These are phyloP conservation scores for Aethes cnicana DNA, from an alignment of 2,888 invertebrate species.

Conservation along the genomic window DNA sequence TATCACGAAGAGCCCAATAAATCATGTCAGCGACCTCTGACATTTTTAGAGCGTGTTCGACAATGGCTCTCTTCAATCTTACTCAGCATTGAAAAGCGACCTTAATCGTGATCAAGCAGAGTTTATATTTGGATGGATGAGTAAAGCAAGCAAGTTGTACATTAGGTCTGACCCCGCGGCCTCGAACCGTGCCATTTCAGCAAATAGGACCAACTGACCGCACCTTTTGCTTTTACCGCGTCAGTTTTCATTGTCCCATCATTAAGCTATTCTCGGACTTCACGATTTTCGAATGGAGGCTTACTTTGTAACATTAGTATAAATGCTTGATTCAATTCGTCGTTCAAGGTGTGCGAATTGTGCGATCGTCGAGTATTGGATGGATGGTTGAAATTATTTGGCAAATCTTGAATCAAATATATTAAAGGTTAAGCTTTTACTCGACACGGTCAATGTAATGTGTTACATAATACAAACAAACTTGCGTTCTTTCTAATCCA, in stretches of 20 bases:
- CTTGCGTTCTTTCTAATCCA: too few relatives aligned
- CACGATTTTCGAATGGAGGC: constrained; percentile 2
- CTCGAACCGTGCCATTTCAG: constrained; percentile 58
- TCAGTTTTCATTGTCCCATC: constrained; percentile 41
- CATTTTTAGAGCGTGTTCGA: constrained; percentile 52
- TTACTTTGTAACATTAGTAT: too few relatives aligned
- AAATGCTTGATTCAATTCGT: too few relatives aligned
- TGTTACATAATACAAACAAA: too few relatives aligned
- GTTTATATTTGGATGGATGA: constrained; percentile 1
- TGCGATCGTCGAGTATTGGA: too few relatives aligned
- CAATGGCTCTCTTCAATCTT: constrained; percentile 47
- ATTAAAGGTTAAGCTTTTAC: too few relatives aligned
- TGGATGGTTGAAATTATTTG: too few relatives aligned
- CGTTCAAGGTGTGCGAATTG: too few relatives aligned
- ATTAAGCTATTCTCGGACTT: constrained; percentile 33
- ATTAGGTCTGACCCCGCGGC: constrained; percentile 54
- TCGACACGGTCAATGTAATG: too few relatives aligned
- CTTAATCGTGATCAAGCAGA: background rate
- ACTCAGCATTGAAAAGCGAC: constrained; percentile 16
- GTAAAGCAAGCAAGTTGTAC: constrained; percentile 34
- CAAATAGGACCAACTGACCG: constrained; percentile 50
- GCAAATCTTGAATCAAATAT: too few relatives aligned
- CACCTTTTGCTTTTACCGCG: constrained; percentile 55
- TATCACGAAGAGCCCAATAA: constrained; percentile 37
- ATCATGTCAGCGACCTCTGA: constrained; percentile 60